Percentiles rank a stretch among this genome's conserved stretches.
These are phyloP conservation scores for Tautogolabrus adspersus DNA, from an alignment of 2,113 vertebrate species.

Conservation along the genomic window DNA sequence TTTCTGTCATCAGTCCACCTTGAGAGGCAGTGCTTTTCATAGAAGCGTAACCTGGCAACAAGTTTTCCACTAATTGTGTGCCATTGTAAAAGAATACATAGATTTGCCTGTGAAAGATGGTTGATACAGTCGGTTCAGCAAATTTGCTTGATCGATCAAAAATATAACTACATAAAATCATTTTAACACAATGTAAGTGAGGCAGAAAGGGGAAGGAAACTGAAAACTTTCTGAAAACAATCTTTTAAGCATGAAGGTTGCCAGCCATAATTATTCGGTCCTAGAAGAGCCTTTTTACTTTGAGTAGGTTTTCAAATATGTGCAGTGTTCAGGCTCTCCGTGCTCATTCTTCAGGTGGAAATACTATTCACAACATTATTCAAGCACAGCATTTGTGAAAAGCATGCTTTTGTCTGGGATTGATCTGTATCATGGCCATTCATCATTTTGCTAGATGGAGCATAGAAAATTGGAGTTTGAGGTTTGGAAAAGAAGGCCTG, in stretches of 20 bases:
- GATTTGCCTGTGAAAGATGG: conserved; percentile 9
- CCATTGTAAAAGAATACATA: conserved; percentile 33
- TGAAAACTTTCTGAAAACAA: neutral
- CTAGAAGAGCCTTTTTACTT: conserved; percentile 31
- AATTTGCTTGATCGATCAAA: neutral
- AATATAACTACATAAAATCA: neutral
- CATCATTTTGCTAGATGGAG: conserved; percentile 17
- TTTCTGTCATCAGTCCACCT: conserved; percentile 67
- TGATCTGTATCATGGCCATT: conserved; percentile 30
- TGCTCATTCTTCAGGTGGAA: conserved; percentile 22
- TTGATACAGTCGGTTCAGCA: neutral
- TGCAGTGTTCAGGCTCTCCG: neutral
- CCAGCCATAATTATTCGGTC: neutral
- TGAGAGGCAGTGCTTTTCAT: conserved; percentile 57
- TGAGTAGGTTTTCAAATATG: conserved; percentile 23
- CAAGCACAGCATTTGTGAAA: conserved; percentile 23
- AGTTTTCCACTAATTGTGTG: conserved; percentile 64
- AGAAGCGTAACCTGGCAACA: conserved; percentile 78
- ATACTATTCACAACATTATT: conserved; percentile 35
- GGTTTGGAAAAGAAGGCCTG: neutral
- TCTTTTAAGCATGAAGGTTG: neutral
- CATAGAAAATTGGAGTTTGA: neutral
- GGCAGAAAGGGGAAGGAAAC: neutral
- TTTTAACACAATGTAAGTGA: neutral
- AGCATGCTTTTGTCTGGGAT: conserved; percentile 38